Conservation (phyloP, 2,888 invertebrate genomes). For the Cyclophora punctaria region DNA sequence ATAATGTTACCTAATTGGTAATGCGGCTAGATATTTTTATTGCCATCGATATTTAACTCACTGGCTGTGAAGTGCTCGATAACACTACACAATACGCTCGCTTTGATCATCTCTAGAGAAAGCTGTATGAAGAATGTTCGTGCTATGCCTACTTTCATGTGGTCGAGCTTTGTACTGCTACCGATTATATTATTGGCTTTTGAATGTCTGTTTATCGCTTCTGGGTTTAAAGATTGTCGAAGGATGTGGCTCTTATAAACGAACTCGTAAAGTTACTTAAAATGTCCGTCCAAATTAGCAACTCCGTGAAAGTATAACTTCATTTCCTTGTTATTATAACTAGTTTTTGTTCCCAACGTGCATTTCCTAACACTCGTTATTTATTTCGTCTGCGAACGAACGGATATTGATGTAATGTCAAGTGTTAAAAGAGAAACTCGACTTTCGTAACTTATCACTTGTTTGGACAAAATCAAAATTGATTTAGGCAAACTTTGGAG, state of each 20-base stretch:
- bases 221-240: no score
- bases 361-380: no score
- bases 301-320: no score
- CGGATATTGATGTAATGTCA: slow-evolving; percentile 6
- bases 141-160: slow-evolving; percentile 47
- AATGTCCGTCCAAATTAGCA: no score
- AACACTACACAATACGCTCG: slow-evolving; percentile 22
- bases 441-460: slow-evolving; percentile 1
- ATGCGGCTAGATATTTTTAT: slow-evolving; percentile 27
- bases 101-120: slow-evolving; percentile 39
- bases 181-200: no score
- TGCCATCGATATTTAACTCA: slow-evolving; percentile 12
- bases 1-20: slow-evolving; percentile 22
- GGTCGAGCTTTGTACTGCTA: slow-evolving; percentile 36
- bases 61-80: slow-evolving; percentile 17
- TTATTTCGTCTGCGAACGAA: not conserved
- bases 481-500: no score
- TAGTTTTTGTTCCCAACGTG: not conserved
- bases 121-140: slow-evolving; percentile 38
- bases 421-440: slow-evolving; percentile 18
- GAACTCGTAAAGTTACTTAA: not conserved
- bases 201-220: no score
- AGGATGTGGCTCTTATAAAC: no score
- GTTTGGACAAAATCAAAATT: no score
- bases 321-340: slow-evolving; percentile 2